Evolutionary conservation across 2,797 vertebrate species (phyloP), one percentile per base, ranked within the genome.

Genomic region (Lates japonicus): DNA sequence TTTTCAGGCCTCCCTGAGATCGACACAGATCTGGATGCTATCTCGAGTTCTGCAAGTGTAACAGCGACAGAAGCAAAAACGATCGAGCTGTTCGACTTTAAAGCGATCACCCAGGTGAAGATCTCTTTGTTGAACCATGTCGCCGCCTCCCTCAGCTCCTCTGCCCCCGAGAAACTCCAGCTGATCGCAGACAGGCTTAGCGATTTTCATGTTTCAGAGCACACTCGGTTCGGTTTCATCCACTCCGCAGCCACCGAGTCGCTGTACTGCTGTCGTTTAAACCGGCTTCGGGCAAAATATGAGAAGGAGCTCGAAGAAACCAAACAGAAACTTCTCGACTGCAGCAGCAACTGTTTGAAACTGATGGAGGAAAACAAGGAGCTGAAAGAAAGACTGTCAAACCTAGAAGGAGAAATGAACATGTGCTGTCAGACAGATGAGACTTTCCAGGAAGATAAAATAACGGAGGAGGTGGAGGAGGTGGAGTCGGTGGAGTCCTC

Each of bases 211-310:
- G 46, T 74, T 31, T 65, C 60, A 9, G 70, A 78, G 62, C 63
- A 61, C 20, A 72, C 70, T 0, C 7, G 9, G 73, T 74, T 74
- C 0, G 42, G 61, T 25, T 72, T 76, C 0, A 3, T 92, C 29
- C 82, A 88, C 70, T 85, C 83, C 0, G 87, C 87, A 2, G 88
- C 87, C 1, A 80, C 87, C 2, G 92, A 95, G 63, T 87, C 91
- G 0, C n/a, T 92, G 6, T 83, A 55, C 68, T 85, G 87, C 82
- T 86, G 48, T 41, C 82, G 22, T 3, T 6, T 92, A 2, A 25
- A 52, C 62, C 64, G 51, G 20, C 73, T 91, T 14, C 81, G 57
- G n/a, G 42, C 71, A 0, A 68, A 54, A 25, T 46, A 73, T 12
- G 37, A 64, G 37, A 57, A 35, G n/a, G 22, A 74, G 0, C 63